phyloP scores from a whole-genome alignment of 2,113 vertebrate genomes.

The Leptodactylus fuscus region DNA sequence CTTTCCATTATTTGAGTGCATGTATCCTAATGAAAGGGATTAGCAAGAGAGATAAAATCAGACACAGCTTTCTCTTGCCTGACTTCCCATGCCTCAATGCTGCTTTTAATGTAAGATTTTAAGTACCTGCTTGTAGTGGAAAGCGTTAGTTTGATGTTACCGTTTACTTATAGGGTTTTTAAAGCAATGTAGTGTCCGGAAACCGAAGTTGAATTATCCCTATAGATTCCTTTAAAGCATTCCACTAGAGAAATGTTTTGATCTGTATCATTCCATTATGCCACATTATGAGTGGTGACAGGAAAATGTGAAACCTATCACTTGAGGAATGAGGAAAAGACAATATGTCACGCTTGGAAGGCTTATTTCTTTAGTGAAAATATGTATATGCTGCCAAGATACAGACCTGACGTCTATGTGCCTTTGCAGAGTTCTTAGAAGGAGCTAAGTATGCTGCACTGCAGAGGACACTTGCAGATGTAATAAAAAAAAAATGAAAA shows the following conservation, averaged over 20 bases:
- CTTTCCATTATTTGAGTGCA: constrained; percentile 20
- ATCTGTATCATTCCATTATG: constrained; percentile 63
- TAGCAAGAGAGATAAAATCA: constrained; percentile 59
- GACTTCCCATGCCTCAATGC: constrained; percentile 46
- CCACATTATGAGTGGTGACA: constrained; percentile 61
- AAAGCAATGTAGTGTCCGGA: background rate
- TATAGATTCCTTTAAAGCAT: background rate
- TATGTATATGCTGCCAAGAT: constrained; percentile 29
- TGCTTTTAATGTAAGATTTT: constrained; percentile 55
- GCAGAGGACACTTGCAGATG: constrained; percentile 16
- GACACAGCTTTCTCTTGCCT: constrained; percentile 29
- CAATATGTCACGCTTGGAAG: constrained; percentile 34
- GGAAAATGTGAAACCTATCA: constrained; percentile 34
- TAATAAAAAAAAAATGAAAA: background rate
- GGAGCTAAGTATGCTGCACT: background rate
- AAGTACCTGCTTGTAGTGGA: constrained; percentile 65
- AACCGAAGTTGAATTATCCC: background rate
- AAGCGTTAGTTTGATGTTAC: constrained; percentile 46
- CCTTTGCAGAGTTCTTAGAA: constrained; percentile 1
- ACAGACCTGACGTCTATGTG: background rate
- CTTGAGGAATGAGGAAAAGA: constrained; percentile 33
- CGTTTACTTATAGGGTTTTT: constrained; percentile 2
- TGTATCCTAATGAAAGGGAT: constrained; percentile 54
- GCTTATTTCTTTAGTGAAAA: constrained; percentile 8
- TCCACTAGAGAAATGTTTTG: constrained; percentile 64